A percentile compares a stretch with the other conserved stretches of the same genome.
Conservation (phyloP, 2,888 invertebrate species). For the Folsomia candida region DNA sequence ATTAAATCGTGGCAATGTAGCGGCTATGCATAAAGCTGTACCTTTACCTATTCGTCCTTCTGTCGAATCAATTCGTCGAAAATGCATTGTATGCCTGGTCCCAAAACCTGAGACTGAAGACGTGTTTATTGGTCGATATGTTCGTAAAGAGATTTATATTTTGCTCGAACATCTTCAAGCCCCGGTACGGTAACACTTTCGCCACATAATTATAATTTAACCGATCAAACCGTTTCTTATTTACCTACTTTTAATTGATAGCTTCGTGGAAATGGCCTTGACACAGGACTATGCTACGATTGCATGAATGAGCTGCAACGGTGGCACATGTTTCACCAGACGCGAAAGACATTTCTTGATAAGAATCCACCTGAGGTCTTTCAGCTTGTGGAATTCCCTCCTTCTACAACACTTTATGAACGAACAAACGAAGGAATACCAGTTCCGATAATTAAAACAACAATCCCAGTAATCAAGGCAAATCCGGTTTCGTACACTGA, state of each 20-base stretch:
- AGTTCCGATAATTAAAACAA: no score
- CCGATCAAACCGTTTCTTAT: no score
- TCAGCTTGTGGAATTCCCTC: no score
- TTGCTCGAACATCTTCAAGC: not conserved
- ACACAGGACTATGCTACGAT: not conserved
- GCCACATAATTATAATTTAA: no score
- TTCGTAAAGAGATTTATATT: not conserved
- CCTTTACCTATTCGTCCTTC: no score
- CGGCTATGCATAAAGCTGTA: no score
- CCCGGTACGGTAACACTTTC: not conserved
- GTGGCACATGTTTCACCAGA: not conserved
- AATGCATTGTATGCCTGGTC: not conserved
- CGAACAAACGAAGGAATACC: no score
- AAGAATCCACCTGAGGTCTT: not conserved
- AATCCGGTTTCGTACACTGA: no score
- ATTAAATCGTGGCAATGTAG: no score
- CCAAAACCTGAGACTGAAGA: not conserved
- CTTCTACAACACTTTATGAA: no score
- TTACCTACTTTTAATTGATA: not conserved
- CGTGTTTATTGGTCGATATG: not conserved
- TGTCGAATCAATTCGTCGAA: not conserved
- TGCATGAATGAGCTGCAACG: not conserved
- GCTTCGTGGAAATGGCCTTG: not conserved
- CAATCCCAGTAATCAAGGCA: no score
- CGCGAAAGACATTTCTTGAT: not conserved